Evolutionary conservation across 1,140 invertebrate genomes (phyloP).

Genomic region (Cydia strobilella): DNA sequence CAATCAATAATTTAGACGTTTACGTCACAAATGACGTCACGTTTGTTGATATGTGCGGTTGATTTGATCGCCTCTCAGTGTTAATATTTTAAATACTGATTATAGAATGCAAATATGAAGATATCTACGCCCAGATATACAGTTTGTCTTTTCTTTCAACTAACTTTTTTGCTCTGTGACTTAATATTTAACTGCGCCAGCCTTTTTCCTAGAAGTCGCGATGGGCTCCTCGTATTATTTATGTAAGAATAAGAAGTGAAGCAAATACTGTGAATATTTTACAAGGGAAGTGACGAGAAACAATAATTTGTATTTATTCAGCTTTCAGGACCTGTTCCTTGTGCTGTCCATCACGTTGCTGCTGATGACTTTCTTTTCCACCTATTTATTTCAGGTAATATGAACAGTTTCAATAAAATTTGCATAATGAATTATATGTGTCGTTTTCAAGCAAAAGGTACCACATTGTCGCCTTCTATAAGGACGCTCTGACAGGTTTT

Average conservation of each 20-base stretch:
- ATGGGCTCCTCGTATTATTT: conserved; percentile 67
- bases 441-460: too few species aligned
- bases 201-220: conserved; percentile 68
- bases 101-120: conserved; percentile 52
- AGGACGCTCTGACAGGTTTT: too few species aligned
- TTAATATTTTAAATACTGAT: conserved; percentile 4
- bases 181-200: conserved; percentile 71
- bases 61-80: conserved; percentile 1
- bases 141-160: conserved; percentile 64
- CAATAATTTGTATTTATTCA: conserved; percentile 58
- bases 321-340: conserved; percentile 85
- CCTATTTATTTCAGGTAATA: conserved; percentile 85
- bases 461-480: too few species aligned
- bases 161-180: conserved; percentile 66
- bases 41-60: conserved; percentile 28
- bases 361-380: conserved; percentile 85
- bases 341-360: conserved; percentile 83
- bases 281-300: conserved; percentile 29
- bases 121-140: conserved; percentile 68
- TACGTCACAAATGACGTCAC: conserved; percentile 22
- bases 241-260: conserved; percentile 63
- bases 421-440: too few species aligned
- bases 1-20: background rate
- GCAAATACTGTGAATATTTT: conserved; percentile 15
- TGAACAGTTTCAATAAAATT: too few species aligned